A percentile compares a stretch with the other conserved stretches of the same genome.
Conservation (phyloP, 1,140 invertebrate genomes). For the Arctopsyche grandis region DNA sequence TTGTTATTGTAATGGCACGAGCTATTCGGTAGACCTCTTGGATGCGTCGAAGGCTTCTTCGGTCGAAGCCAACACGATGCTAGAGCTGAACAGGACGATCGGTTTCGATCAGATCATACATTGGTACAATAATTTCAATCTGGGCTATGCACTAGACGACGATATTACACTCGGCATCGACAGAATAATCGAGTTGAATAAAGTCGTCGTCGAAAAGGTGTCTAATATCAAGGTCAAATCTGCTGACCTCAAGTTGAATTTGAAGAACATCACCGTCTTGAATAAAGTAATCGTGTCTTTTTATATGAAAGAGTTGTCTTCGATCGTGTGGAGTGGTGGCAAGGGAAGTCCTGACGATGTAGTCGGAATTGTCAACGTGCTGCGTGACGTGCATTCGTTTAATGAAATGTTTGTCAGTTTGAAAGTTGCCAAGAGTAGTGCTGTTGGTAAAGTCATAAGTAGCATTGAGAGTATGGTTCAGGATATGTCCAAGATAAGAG, state of each 20-base stretch:
- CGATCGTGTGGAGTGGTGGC: neutral
- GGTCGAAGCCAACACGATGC: neutral
- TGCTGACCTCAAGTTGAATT: neutral
- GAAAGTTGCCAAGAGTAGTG: neutral
- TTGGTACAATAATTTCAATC: slow-evolving; percentile 9
- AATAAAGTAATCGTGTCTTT: neutral
- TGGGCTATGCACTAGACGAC: neutral
- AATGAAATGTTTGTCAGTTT: neutral
- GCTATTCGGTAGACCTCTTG: neutral
- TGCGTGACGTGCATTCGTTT: neutral
- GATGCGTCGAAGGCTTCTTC: neutral
- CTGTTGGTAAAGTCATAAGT: neutral
- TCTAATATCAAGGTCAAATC: neutral
- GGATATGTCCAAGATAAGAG: slow-evolving; percentile 13
- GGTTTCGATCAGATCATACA: neutral
- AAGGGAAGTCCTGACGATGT: neutral
- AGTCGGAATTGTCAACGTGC: neutral
- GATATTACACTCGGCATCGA: neutral
- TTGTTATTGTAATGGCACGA: neutral
- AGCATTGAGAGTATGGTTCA: neutral
- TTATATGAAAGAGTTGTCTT: slow-evolving; percentile 10
- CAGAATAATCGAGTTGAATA: slow-evolving; percentile 29
- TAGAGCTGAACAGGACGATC: neutral
- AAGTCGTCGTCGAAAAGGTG: slow-evolving; percentile 1
- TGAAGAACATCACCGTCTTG: neutral